Percentiles rank a stretch among this genome's conserved stretches.
phyloP scores from a whole-genome alignment of 2,113 vertebrate species.

The Pogona vitticeps region DNA sequence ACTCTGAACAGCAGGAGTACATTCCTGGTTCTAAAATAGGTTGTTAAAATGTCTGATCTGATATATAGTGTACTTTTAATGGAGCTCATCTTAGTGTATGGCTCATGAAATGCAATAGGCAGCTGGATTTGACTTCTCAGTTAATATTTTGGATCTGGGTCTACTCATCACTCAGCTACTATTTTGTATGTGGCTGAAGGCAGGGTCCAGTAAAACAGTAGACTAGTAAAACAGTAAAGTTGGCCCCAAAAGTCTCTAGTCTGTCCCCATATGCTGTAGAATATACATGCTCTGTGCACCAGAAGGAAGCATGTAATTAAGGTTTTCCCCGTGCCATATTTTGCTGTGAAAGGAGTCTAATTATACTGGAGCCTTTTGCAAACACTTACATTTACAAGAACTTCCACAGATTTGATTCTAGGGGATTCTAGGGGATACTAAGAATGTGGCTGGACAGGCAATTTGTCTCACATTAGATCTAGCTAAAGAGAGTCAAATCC shows the following conservation, averaged over 20 bases:
- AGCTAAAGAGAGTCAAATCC: too few species aligned
- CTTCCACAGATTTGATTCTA: neutral
- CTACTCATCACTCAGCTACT: neutral
- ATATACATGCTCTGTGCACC: neutral
- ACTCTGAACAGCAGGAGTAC: neutral
- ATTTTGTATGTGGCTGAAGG: neutral
- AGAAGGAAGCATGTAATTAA: neutral
- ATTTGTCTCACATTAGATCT: too few species aligned
- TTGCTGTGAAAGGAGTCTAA: neutral
- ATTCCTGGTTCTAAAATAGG: neutral
- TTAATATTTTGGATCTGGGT: neutral
- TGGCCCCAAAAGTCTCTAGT: neutral
- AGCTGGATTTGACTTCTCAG: neutral
- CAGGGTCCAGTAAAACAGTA: neutral
- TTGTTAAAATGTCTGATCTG: neutral
- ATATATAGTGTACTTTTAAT: neutral
- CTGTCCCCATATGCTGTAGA: neutral
- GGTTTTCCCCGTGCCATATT: neutral
- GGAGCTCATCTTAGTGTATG: neutral
- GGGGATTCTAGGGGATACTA: neutral
- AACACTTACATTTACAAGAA: neutral
- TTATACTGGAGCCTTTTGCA: neutral
- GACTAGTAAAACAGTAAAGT: neutral
- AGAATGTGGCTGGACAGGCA: too few species aligned
- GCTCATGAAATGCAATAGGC: neutral